Conservation (phyloP, 2,888 invertebrate species). For the Drosophila pegasa region DNA sequence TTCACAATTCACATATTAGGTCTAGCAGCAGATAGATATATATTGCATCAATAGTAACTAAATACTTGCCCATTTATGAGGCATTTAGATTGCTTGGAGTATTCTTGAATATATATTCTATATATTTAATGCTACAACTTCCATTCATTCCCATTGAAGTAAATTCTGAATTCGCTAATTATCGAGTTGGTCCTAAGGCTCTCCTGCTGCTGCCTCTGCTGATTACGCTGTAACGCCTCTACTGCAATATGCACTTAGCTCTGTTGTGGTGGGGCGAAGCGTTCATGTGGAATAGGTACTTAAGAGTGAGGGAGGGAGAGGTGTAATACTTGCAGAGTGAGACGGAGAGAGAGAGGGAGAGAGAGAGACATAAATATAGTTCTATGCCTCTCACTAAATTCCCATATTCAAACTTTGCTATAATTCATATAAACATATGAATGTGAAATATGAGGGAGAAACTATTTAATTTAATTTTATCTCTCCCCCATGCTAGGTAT, state of each 20-base stretch:
- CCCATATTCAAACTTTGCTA: slow-evolving; percentile 26
- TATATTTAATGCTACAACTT: not conserved
- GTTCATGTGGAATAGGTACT: slow-evolving; percentile 45
- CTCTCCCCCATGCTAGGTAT: not conserved
- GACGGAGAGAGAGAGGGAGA: not conserved
- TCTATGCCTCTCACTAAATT: slow-evolving; percentile 7
- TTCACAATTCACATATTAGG: slow-evolving; percentile 16
- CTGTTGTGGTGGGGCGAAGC: slow-evolving; percentile 33
- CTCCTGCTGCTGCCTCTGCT: slow-evolving; percentile 12
- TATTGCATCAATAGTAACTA: not conserved
- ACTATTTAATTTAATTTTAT: not conserved
- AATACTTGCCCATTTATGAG: not conserved
- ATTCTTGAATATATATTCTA: not conserved
- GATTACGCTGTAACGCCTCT: slow-evolving; percentile 65
- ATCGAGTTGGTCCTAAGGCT: not conserved
- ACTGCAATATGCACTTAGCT: slow-evolving; percentile 32
- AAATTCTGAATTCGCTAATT: not conserved
- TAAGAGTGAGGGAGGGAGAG: not conserved
- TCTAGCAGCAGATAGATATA: slow-evolving; percentile 13
- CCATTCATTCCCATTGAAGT: not conserved
- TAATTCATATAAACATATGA: not conserved
- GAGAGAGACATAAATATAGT: not conserved
- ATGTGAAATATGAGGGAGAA: not conserved
- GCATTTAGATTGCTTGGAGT: not conserved
- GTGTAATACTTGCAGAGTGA: too few relatives aligned